phyloP scores from a whole-genome alignment of 2,113 vertebrate genomes.

The Theristicus caerulescens region DNA sequence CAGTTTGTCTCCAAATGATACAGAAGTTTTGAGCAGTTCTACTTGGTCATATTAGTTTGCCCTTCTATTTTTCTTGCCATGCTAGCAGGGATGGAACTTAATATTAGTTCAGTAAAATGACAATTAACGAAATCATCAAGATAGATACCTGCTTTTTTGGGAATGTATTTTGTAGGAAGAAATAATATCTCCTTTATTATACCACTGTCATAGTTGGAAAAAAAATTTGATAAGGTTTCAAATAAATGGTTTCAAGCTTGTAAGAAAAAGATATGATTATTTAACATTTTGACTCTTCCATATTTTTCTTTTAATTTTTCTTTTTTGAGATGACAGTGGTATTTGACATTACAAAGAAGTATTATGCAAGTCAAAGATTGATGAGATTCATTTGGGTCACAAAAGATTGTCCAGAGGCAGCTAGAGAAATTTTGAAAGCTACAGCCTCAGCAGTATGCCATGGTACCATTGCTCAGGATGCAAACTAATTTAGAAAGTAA shows the following conservation, averaged over 20 bases:
- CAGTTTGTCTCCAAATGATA: neutral
- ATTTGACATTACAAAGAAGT: neutral
- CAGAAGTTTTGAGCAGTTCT: neutral
- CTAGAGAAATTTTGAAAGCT: neutral
- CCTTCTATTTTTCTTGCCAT: neutral
- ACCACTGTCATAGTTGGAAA: neutral
- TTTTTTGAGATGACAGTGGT: neutral
- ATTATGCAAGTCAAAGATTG: neutral
- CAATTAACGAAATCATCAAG: neutral
- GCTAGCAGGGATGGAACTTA: neutral
- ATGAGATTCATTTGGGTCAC: neutral
- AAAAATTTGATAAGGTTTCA: neutral
- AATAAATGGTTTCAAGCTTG: neutral
- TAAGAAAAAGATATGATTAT: neutral
- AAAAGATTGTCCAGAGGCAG: neutral
- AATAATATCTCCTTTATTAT: neutral
- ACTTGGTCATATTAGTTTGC: neutral
- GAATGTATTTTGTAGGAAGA: neutral
- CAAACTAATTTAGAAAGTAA: neutral
- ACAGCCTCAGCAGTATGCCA: neutral
- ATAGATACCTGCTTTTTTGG: accelerated
- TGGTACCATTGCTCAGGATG: neutral
- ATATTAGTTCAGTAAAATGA: neutral
- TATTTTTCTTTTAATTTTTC: neutral
- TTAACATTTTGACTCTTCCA: neutral